phyloP scores from a whole-genome alignment of 1,140 invertebrate species.

The Brachystomella parvula region DNA sequence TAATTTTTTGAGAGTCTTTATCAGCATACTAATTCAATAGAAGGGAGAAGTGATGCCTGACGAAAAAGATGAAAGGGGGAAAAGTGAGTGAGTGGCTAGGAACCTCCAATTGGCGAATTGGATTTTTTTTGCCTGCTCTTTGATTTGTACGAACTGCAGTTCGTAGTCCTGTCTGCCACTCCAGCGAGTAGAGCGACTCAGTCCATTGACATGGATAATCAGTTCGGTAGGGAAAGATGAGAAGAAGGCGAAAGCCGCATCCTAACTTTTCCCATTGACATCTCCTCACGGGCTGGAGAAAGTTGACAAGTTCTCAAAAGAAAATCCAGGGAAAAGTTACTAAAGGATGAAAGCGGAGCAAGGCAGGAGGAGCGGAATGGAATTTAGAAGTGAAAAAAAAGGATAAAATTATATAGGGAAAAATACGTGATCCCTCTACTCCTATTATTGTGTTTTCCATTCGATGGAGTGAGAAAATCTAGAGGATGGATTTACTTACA shows the following conservation, averaged over 20 bases:
- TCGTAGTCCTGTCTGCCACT: too few relatives aligned
- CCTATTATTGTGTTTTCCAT: background rate
- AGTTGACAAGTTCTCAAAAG: conserved; percentile 1
- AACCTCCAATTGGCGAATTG: too few relatives aligned
- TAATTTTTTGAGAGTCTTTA: too few relatives aligned
- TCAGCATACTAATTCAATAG: too few relatives aligned
- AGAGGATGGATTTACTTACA: conserved; percentile 28
- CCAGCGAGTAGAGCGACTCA: too few relatives aligned
- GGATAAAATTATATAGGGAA: too few relatives aligned
- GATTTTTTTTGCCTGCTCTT: too few relatives aligned
- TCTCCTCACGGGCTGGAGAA: background rate
- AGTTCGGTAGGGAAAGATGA: background rate
- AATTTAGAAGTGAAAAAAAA: background rate
- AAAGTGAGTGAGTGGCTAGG: too few relatives aligned
- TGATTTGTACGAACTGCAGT: too few relatives aligned
- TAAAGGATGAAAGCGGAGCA: background rate
- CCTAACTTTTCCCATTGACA: background rate
- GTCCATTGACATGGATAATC: conserved; percentile 10
- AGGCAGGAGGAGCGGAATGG: background rate
- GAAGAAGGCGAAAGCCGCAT: too few relatives aligned
- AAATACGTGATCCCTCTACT: conserved; percentile 1
- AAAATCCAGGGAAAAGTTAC: background rate
- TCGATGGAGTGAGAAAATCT: background rate
- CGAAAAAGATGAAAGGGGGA: too few relatives aligned
- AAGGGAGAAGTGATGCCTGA: too few relatives aligned